Percentiles rank a stretch among this genome's conserved stretches.
phyloP scores from a whole-genome alignment of 2,797 vertebrate species.

The Acipenser oxyrinchus region DNA sequence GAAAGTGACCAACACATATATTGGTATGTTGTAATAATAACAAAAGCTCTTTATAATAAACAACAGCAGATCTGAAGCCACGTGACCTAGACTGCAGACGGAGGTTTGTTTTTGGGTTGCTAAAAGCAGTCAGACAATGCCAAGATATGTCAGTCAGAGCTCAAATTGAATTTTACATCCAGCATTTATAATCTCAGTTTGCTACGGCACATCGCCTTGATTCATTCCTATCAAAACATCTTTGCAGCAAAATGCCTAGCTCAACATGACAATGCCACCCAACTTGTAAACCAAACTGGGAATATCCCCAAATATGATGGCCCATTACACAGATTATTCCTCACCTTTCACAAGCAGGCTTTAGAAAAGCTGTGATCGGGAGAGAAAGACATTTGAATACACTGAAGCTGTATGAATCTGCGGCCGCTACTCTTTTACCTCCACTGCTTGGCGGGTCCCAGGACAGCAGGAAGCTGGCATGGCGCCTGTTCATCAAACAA shows the following conservation, averaged over 20 bases:
- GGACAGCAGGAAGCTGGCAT: background rate
- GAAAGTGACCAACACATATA: too few species aligned
- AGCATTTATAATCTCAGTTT: background rate
- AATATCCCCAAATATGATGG: conserved; percentile 1
- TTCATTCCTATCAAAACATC: conserved; percentile 1
- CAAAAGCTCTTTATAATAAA: too few species aligned
- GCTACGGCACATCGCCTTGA: background rate
- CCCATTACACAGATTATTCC: background rate
- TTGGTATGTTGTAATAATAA: too few species aligned
- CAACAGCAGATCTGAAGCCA: too few species aligned
- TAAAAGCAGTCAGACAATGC: background rate
- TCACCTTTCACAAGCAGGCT: conserved; percentile 1
- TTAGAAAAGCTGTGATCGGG: background rate
- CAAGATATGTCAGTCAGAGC: background rate
- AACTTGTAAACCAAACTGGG: conserved; percentile 3
- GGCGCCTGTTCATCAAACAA: background rate
- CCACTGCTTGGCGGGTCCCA: background rate
- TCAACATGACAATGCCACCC: conserved; percentile 5
- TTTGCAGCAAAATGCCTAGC: background rate
- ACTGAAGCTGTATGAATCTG: conserved; percentile 3
- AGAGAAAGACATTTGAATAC: conserved; percentile 2
- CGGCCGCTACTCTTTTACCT: background rate
- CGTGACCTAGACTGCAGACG: too few species aligned
- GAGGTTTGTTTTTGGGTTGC: too few species aligned
- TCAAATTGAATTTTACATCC: background rate